Conservation (phyloP, 1,140 invertebrate species). For the Euwallacea fornicatus region DNA sequence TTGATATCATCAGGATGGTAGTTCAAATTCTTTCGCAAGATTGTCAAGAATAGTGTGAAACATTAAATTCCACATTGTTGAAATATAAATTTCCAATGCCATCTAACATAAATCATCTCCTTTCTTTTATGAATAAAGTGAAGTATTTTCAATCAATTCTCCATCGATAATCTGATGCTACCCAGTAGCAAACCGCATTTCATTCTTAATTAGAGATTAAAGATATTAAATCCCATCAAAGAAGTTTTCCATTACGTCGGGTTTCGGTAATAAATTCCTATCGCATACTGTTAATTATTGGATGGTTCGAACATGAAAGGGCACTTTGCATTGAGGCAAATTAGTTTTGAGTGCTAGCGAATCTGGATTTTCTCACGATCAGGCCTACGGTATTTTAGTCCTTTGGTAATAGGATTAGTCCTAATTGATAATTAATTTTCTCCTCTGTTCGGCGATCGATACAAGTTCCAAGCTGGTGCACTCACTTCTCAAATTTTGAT, state of each 20-base stretch:
- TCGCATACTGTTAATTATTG: slow-evolving; percentile 12
- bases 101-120: too few relatives aligned
- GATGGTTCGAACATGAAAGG: slow-evolving; percentile 20
- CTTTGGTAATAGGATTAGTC: slow-evolving; percentile 18
- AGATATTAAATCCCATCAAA: slow-evolving; percentile 3
- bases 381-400: slow-evolving; percentile 18
- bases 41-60: too few relatives aligned
- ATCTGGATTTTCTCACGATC: slow-evolving; percentile 20
- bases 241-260: slow-evolving; percentile 1
- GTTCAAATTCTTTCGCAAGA: too few relatives aligned
- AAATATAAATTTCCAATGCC: too few relatives aligned
- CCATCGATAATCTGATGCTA: too few relatives aligned
- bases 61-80: too few relatives aligned
- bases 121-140: too few relatives aligned
- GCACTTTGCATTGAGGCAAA: slow-evolving; percentile 23
- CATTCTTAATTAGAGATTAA: too few relatives aligned
- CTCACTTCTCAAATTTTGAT: neutral
- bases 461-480: neutral
- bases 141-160: too few relatives aligned
- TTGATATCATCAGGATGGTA: too few relatives aligned
- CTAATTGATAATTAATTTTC: slow-evolving; percentile 22
- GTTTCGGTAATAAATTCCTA: slow-evolving; percentile 12
- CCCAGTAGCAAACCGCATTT: too few relatives aligned
- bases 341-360: slow-evolving; percentile 15
- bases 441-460: neutral